Evolutionary conservation across 1,140 invertebrate species (phyloP), one percentile per base, ranked within the genome.

Genomic region (Apis florea): DNA sequence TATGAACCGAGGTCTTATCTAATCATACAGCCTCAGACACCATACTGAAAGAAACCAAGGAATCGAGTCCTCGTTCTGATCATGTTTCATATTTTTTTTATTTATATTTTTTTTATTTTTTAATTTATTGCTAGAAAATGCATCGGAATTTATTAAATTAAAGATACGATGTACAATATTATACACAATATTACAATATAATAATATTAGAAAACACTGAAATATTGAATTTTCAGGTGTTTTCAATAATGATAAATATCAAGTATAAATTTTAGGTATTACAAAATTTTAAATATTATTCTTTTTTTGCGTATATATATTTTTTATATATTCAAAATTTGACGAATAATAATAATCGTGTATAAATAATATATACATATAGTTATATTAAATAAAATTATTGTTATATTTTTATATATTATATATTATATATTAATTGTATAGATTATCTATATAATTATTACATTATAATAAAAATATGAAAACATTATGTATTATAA

Each of bases 1-100:
- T 93, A 93, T 93, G 93, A 93, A 93, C 93, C 90, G 90, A 80
- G 82, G 74, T 80, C 91, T 93, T 93, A 93, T 93, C 93, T 93
- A 93, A 93, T 93, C 93, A 85, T 88, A 75, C 79, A 82, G 89
- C 86, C 84, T 87, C 88, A 90, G 83, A 90, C 89, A 91, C 86
- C 75, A 70, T 70, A 80, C 79, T 78, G 81, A 89, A 87, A 89
- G 87, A 90, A 89, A 87, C 5, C 72, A 88, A 89, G 79, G 66
- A 87, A 83, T 85, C 69, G 69, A 53, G 71, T 75, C 67, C 66
- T 71, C 72, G 47, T 26, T 59, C 61, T n/a, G n/a, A 83, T 72
- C 76, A 58, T 47, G 40, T 17, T 40, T n/a, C 58, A 56, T 68
- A 66, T 40, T 49, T 54, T 26, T 26, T 73, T 70, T 79, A 59